Evolutionary conservation across 1,140 invertebrate species (phyloP).

Genomic region (Plutomurus gul): DNA sequence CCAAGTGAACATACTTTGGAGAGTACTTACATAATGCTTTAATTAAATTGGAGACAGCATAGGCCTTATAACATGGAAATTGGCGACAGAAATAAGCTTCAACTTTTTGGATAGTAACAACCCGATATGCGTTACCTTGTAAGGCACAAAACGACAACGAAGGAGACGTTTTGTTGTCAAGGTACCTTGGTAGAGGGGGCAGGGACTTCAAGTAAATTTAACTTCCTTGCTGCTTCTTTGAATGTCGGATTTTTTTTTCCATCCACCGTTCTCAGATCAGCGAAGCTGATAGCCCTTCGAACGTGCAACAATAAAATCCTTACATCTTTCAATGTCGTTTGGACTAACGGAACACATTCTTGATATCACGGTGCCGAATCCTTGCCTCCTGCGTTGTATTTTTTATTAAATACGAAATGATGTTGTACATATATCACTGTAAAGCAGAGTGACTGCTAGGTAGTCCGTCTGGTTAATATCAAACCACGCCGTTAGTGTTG

Average conservation of each 20-base stretch:
- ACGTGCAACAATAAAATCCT: conserved; percentile 58
- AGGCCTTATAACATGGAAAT: too few relatives aligned
- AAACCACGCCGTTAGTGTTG: too few relatives aligned
- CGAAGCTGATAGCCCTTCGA: conserved; percentile 58
- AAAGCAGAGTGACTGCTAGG: background rate
- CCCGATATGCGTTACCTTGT: too few relatives aligned
- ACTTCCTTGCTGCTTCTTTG: conserved; percentile 54
- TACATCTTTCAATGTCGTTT: conserved; percentile 52
- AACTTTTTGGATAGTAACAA: too few relatives aligned
- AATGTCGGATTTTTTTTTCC: conserved; percentile 54
- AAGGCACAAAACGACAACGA: too few relatives aligned
- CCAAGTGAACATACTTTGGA: too few relatives aligned
- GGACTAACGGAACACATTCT: conserved; percentile 48
- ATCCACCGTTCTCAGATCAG: conserved; percentile 57
- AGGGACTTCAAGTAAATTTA: conserved; percentile 55
- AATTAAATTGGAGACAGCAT: too few relatives aligned
- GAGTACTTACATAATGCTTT: too few relatives aligned
- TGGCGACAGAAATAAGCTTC: too few relatives aligned
- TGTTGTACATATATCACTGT: conserved; percentile 55
- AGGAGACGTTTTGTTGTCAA: too few relatives aligned
- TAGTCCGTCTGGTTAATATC: too few relatives aligned
- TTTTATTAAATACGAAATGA: conserved; percentile 51
- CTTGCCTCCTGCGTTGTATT: background rate
- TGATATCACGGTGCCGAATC: background rate
- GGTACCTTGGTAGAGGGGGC: too few relatives aligned